Base-by-base conservation (phyloP, 2,888 invertebrate genomes). In the Dynastes grantii region DNA sequence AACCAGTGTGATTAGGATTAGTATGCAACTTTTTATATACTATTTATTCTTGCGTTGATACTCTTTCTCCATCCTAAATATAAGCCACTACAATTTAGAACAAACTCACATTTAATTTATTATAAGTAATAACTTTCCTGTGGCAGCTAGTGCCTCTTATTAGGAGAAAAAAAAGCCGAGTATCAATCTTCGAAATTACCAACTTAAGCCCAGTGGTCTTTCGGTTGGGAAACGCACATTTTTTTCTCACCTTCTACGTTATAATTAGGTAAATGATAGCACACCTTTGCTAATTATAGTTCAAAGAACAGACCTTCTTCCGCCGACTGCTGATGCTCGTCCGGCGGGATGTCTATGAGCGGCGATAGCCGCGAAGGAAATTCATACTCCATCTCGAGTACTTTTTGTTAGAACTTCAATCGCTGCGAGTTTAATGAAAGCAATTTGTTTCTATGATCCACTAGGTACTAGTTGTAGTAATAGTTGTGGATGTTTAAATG, bases 221-320 rank as follows among this genome's bases (percentile, higher is more conserved):
- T 61, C 73, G 68, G 29, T 53, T 63, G 58, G 76, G 80, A 76
- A 78, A 77, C 79, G 78, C 78, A 76, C 76, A 79, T 76, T 80
- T 79, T 79, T 64, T 77, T 55, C 71, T 77, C 71, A 77, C 71
- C 70, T 77, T 58, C 64, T n/a, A 78, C 70, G 70, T 81, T 84
- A 82, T 82, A 84, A 83, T 84, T 84, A 84, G 82, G 81, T 83
- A 83, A 84, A 84, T 83, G 83, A 83, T 84, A 84, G 83, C 84
- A 84, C 83, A 83, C 83, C 84, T 83, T 84, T 82, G 83, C 84
- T 84, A 84, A 84, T 84, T 84, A 84, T 79, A 81, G 83, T 84
- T 83, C 82, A 82, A 83, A 82, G 83, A 77, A 79, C 58, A 58
- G 53, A 63, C 53, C 64, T 40, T 51, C 64, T 40, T 58, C 29